Percentiles rank a stretch among this genome's conserved stretches.
These are phyloP conservation scores for Hymenochirus boettgeri DNA, from an alignment of 2,113 vertebrate species.

Conservation along the genomic window DNA sequence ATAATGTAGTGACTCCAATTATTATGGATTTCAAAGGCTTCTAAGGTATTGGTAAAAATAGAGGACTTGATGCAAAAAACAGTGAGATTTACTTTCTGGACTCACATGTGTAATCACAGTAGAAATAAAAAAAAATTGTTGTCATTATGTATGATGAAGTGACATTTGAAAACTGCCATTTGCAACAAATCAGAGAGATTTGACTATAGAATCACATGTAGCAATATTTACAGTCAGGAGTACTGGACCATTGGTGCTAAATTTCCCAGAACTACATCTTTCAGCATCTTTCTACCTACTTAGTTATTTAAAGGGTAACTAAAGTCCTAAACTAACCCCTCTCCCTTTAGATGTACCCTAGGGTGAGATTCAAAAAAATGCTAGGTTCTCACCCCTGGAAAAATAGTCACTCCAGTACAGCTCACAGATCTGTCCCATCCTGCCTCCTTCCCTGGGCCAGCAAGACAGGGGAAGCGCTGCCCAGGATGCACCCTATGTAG, in stretches of 20 bases:
- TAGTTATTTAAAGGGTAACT: too few relatives aligned
- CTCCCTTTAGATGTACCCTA: too few relatives aligned
- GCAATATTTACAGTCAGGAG: conserved; percentile 5
- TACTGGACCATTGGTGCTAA: not conserved
- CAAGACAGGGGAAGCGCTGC: too few relatives aligned
- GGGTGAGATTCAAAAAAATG: too few relatives aligned
- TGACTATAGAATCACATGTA: not conserved
- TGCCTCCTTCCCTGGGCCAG: too few relatives aligned
- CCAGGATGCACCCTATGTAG: too few relatives aligned
- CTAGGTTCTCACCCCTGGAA: too few relatives aligned
- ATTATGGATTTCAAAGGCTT: not conserved
- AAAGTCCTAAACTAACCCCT: too few relatives aligned
- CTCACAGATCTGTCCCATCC: too few relatives aligned
- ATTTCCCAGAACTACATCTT: too few relatives aligned
- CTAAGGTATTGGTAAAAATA: conserved; percentile 1
- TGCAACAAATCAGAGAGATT: not conserved
- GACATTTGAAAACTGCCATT: conserved; percentile 19
- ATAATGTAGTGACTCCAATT: not conserved
- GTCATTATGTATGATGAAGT: conserved; percentile 7
- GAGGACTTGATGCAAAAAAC: conserved; percentile 1
- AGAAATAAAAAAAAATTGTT: conserved; percentile 3
- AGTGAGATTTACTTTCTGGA: conserved; percentile 8
- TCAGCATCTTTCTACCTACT: too few relatives aligned
- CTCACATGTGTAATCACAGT: conserved; percentile 6
- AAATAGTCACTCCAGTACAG: too few relatives aligned